Evolutionary conservation across 2,888 invertebrate species (phyloP), one percentile per base, ranked within the genome.

Genomic region (Deilephila porcellus): DNA sequence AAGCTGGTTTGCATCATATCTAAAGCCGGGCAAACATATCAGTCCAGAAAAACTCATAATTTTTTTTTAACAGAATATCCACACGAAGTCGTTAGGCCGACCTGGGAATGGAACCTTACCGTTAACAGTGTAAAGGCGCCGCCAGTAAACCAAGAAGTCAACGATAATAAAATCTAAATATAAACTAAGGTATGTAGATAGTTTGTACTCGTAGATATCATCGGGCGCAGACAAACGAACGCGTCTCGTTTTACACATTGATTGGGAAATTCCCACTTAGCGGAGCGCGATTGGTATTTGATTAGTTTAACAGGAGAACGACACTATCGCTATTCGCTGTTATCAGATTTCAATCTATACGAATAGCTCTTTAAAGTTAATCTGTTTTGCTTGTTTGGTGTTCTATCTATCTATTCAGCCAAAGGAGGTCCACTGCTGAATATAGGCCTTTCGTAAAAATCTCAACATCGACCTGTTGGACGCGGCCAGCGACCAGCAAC

Each of bases 251-350:
- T 45, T 45, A 67, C 25, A 20, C 67, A 45, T 67, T 67, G 52
- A 67, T 67, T 67, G 52, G 67, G 0, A 52, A 67, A 67, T 67
- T 52, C 67, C 45, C 67, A 67, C 25, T 67, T 67, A 67, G 52
- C 25, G 52, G 52, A 67, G 52, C 67, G 25, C 25, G 67, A 67
- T 67, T 67, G 67, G 25, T 67, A 52, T 52, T 67, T 52, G 45
- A 67, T 67, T 67, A 67, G 45, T 25, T 25, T 45, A 45, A 19
- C 25, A 3, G 25, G 17, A 52, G 67, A 11, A 52, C 17, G 52
- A 67, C 11, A n/a, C 45, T 7, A 5, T 0, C 60, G 67, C 67
- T 67, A 14, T 14, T n/a, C 11, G 6, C n/a, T 67, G 45, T 52
- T 52, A 25, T 25, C 45, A 25, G 20, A 64, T 45, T 64, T 8